These are phyloP conservation scores for Buphagus erythrorhynchus DNA, from an alignment of 2,797 vertebrate genomes.

Conservation along the genomic window DNA sequence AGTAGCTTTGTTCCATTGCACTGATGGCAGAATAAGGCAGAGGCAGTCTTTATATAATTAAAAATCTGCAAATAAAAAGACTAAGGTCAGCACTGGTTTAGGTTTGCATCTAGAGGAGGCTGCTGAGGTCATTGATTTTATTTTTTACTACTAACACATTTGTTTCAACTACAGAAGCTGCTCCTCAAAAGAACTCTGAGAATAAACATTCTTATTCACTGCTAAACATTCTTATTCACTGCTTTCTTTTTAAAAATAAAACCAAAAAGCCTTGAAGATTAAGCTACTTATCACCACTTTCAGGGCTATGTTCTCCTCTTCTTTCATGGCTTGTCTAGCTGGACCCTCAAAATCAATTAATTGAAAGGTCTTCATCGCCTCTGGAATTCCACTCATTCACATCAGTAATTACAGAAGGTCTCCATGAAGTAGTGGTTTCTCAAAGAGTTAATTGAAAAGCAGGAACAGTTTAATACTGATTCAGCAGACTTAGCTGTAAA, in stretches of 20 bases:
- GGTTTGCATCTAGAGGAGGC: not conserved
- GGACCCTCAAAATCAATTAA: slow-evolving; percentile 45
- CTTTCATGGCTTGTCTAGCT: not conserved
- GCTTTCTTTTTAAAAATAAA: slow-evolving; percentile 11
- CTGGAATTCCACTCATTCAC: slow-evolving; percentile 41
- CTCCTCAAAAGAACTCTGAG: not conserved
- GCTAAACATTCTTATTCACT: not conserved
- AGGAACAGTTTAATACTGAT: slow-evolving; percentile 32
- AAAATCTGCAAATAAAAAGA: not conserved
- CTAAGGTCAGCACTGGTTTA: not conserved
- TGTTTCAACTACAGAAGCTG: slow-evolving; percentile 6
- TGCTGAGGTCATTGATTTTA: slow-evolving; percentile 22
- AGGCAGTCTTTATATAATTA: not conserved
- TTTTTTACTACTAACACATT: slow-evolving; percentile 21
- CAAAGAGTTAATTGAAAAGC: slow-evolving; percentile 63
- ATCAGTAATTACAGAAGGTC: slow-evolving; percentile 42
- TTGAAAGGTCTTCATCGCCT: slow-evolving; percentile 41
- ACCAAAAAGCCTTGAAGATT: slow-evolving; percentile 31
- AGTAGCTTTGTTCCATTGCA: not conserved
- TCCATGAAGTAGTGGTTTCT: slow-evolving; percentile 18
- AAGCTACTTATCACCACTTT: slow-evolving; percentile 29
- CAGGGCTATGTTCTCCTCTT: not conserved
- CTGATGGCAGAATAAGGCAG: not conserved
- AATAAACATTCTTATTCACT: slow-evolving; percentile 24
- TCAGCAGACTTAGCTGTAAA: slow-evolving; percentile 45